Percentiles rank a stretch among this genome's conserved stretches.
Conservation (phyloP, 2,113 vertebrate genomes). For the Danio rerio region DNA sequence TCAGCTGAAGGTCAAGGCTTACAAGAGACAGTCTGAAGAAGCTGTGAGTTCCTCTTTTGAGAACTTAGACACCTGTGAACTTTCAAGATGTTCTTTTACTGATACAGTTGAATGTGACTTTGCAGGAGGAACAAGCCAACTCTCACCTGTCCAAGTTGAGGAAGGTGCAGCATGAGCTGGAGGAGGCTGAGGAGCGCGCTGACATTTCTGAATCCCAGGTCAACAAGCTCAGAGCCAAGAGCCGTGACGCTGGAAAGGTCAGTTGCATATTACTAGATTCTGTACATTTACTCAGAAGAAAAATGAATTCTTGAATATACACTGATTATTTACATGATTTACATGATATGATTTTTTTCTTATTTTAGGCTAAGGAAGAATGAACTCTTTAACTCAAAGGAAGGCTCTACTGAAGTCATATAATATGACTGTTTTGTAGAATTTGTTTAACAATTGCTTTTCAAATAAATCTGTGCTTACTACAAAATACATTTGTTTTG, state of each 20-base stretch:
- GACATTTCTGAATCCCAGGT: conserved; percentile 84
- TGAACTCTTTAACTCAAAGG: not conserved
- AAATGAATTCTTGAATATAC: not conserved
- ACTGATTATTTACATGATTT: not conserved
- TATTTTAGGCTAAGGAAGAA: too few species aligned
- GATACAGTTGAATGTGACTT: not conserved
- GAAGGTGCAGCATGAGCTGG: conserved; percentile 81
- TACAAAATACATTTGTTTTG: not conserved
- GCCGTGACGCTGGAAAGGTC: conserved; percentile 76
- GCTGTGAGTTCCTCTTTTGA: conserved; percentile 53
- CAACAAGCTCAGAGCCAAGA: conserved; percentile 83
- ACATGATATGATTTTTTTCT: too few species aligned
- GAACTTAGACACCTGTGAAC: not conserved
- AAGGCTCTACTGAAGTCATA: conserved; percentile 35
- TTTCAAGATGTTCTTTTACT: not conserved
- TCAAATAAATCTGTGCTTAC: conserved; percentile 36
- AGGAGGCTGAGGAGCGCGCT: conserved; percentile 83
- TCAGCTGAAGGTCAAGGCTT: conserved; percentile 90
- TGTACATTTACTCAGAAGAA: too few species aligned
- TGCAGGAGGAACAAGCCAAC: conserved; percentile 74
- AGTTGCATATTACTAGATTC: not conserved
- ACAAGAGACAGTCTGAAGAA: conserved; percentile 87
- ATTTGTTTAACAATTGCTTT: not conserved
- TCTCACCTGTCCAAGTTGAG: conserved; percentile 74
- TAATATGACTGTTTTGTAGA: conserved; percentile 31